A percentile compares a stretch with the other conserved stretches of the same genome.
These are phyloP conservation scores for Spea hammondii DNA, from an alignment of 2,797 vertebrate species.

Conservation along the genomic window DNA sequence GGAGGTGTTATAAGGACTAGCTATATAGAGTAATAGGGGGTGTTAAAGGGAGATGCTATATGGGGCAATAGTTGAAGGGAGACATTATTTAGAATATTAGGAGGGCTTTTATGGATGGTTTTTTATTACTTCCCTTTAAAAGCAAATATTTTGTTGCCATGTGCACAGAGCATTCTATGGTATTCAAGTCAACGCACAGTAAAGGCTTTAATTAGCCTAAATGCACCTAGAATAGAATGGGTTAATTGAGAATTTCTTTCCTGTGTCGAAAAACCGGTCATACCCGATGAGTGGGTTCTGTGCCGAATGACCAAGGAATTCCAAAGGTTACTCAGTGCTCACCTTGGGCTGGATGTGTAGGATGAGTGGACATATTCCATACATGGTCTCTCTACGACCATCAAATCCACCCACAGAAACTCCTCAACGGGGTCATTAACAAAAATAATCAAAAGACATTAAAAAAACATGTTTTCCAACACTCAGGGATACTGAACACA, in stretches of 20 bases:
- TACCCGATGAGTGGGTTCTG: constrained; percentile 14
- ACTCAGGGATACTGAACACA: too few relatives aligned
- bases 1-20: constrained; percentile 1
- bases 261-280: constrained; percentile 11
- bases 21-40: background rate
- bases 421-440: too few relatives aligned
- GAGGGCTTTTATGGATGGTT: background rate
- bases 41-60: background rate
- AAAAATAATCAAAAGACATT: too few relatives aligned
- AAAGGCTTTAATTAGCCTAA: background rate
- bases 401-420: too few relatives aligned
- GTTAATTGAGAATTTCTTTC: constrained; percentile 2
- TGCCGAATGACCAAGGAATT: constrained; percentile 12
- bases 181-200: background rate
- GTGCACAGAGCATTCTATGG: background rate
- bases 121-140: background rate
- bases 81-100: background rate
- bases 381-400: background rate
- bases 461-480: too few relatives aligned
- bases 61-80: background rate
- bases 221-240: background rate
- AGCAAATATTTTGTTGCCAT: background rate
- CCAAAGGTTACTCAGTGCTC: constrained; percentile 26
- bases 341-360: constrained; percentile 12
- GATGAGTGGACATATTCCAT: background rate